phyloP scores from a whole-genome alignment of 2,888 invertebrate species.

The Tyria jacobaeae region DNA sequence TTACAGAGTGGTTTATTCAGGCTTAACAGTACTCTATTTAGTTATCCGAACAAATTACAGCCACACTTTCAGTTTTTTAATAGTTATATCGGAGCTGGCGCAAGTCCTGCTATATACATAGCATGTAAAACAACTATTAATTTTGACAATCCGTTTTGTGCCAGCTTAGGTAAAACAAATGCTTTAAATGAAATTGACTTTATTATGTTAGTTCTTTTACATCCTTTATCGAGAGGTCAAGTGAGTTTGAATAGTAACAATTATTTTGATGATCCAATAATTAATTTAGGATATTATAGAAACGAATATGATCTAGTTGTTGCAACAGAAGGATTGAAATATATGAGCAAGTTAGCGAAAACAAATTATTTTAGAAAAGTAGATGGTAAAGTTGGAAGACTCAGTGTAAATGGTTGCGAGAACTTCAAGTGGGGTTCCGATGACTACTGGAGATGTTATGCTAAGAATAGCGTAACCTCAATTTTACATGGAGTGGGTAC shows the following conservation, averaged over 20 bases:
- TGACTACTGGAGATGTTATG: slow-evolving; percentile 88
- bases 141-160: slow-evolving; percentile 57
- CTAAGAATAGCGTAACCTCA: slow-evolving; percentile 83
- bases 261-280: slow-evolving; percentile 68
- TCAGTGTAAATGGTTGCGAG: slow-evolving; percentile 83
- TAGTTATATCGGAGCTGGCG: slow-evolving; percentile 65
- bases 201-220: slow-evolving; percentile 59
- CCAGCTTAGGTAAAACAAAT: slow-evolving; percentile 62
- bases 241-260: slow-evolving; percentile 66
- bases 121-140: slow-evolving; percentile 56
- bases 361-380: slow-evolving; percentile 66
- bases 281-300: slow-evolving; percentile 69
- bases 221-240: slow-evolving; percentile 71
- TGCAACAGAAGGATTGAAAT: slow-evolving; percentile 65
- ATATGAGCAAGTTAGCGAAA: slow-evolving; percentile 57
- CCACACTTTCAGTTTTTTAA: slow-evolving; percentile 75
- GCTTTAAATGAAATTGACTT: slow-evolving; percentile 61
- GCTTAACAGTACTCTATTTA: slow-evolving; percentile 47
- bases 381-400: slow-evolving; percentile 55
- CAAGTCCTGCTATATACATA: slow-evolving; percentile 54
- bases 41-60: slow-evolving; percentile 34
- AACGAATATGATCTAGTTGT: slow-evolving; percentile 60
- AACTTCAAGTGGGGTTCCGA: slow-evolving; percentile 80
- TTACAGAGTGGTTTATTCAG: slow-evolving; percentile 66
- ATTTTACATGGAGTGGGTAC: slow-evolving; percentile 87